Base-by-base conservation (phyloP, 2,888 invertebrate genomes). In the Osmoderma eremita region DNA sequence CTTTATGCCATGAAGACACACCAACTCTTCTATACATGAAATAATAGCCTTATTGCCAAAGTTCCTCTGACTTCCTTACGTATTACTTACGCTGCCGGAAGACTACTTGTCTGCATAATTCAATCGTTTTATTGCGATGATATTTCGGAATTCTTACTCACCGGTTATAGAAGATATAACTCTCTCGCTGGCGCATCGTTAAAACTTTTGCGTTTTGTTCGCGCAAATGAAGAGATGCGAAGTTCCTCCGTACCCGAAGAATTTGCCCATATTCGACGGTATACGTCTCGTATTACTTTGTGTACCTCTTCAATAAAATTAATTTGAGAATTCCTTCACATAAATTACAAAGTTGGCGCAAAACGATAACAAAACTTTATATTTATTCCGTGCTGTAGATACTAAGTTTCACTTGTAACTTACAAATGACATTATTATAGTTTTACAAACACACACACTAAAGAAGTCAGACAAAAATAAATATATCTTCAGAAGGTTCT, bases 141-240 rank as follows among this genome's bases (percentile, higher is more conserved):
- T 51, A 51, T 24, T 51, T 51, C 22, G 24, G 24, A 30, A 30
- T 24, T 22, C 50, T 51, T 51, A 30, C 50, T n/a, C 30, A 6
- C 22, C 13, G 5, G 5, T 8, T n/a, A 51, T 42, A 42, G n/a
- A 30, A 2, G 30, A 48, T 48, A 48, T 48, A 48, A 30, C 24
- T 51, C 24, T 30, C 15, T 30, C 24, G 30, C 30, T 8, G n/a
- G 15, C 22, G 50, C 24, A 51, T 51, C 24, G 30, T 51, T 22
- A 51, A 30, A 51, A 51, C 22, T 51, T 51, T n/a, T 51, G 15
- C 50, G 6, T 51, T 51, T 12, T 30, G 6, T 5, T 13, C 50
- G 15, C 15, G n/a, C 6, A n/a, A 24, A 50, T 12, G 24, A 30
- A 24, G 8, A 30, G 30, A 30, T 51, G 22, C 50, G n/a, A 22